Conservation (phyloP, 2,797 vertebrate species). For the Tinamus major region DNA sequence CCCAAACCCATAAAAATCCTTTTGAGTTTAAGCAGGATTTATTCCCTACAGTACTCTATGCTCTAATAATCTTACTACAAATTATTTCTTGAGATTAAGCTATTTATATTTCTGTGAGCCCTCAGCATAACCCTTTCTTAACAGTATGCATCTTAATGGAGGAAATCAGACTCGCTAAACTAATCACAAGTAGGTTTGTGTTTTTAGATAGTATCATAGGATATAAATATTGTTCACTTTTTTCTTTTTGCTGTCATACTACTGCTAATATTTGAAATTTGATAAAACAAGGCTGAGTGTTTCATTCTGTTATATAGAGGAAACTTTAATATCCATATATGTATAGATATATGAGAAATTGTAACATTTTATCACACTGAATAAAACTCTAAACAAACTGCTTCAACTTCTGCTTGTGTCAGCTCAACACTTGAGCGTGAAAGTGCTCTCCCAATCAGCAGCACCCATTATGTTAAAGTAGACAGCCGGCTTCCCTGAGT, state of each 20-base stretch:
- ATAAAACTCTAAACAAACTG: neutral
- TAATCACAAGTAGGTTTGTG: neutral
- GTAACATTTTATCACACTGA: neutral
- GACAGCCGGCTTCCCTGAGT: neutral
- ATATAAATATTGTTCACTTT: neutral
- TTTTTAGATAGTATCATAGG: neutral
- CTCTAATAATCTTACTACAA: neutral
- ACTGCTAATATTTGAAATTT: neutral
- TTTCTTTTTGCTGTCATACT: neutral
- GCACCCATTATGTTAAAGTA: neutral
- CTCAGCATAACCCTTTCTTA: neutral
- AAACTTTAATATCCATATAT: neutral
- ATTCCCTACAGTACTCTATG: neutral
- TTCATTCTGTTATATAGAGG: neutral
- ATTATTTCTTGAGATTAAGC: neutral
- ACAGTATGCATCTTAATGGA: neutral
- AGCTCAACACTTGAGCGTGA: neutral
- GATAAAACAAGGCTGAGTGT: neutral
- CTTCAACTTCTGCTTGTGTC: neutral
- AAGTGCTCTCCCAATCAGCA: neutral
- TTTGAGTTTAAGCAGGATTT: neutral
- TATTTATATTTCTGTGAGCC: neutral
- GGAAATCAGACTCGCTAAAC: neutral
- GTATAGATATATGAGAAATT: neutral
- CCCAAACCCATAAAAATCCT: rapidly evolving